Conservation (phyloP, 2,113 vertebrate species). For the Microcebus murinus region DNA sequence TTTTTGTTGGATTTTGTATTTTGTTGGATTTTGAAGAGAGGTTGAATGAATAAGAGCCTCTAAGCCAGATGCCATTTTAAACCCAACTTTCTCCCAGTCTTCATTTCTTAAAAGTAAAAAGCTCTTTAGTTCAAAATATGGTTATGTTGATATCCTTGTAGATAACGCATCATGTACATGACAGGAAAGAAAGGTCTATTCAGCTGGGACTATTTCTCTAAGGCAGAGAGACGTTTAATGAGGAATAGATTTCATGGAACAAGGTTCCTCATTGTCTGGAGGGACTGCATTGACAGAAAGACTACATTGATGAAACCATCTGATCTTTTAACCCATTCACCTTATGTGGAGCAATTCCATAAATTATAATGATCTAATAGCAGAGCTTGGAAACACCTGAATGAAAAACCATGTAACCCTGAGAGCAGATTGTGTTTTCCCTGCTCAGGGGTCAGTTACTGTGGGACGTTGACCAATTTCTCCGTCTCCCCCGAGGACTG, state of each 20-base stretch:
- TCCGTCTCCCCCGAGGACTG: neutral
- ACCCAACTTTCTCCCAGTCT: constrained; percentile 31
- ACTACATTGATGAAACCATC: constrained; percentile 66
- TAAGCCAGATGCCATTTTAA: constrained; percentile 49
- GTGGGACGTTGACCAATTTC: neutral
- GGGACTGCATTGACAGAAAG: constrained; percentile 63
- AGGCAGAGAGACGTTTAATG: constrained; percentile 48
- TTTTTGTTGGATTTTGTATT: constrained; percentile 48
- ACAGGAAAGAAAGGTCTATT: constrained; percentile 76
- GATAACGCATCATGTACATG: constrained; percentile 59
- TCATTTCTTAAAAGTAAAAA: constrained; percentile 60
- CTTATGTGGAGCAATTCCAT: constrained; percentile 42
- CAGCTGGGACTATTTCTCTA: constrained; percentile 37
- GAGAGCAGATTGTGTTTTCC: constrained; percentile 42
- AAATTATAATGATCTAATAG: constrained; percentile 62
- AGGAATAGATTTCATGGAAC: constrained; percentile 72
- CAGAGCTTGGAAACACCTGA: constrained; percentile 67
- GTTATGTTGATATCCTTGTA: constrained; percentile 69
- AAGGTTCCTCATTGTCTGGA: constrained; percentile 71
- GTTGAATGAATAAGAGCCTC: constrained; percentile 31
- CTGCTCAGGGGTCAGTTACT: constrained; percentile 6
- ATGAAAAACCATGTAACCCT: constrained; percentile 34
- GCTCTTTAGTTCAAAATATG: constrained; percentile 59
- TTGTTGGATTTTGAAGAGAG: constrained; percentile 17
- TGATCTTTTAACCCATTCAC: constrained; percentile 71